Conservation (phyloP, 2,888 invertebrate genomes). For the Protophormia terraenovae region DNA sequence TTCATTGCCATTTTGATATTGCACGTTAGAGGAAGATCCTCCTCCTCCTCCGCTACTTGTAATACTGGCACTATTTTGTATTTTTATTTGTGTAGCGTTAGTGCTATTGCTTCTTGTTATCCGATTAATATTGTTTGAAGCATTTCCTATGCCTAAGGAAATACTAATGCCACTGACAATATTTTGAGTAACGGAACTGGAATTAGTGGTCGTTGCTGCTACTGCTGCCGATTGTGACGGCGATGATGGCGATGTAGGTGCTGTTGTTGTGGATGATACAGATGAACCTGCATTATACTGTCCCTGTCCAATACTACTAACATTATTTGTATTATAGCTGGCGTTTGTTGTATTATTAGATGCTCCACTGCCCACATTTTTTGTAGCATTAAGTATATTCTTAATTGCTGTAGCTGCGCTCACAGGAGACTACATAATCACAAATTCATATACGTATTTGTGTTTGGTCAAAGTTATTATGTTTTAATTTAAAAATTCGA, state of each 20-base stretch:
- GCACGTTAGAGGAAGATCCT: constrained; percentile 31
- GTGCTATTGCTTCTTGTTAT: constrained; percentile 61
- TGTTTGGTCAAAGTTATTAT: neutral
- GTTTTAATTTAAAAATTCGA: constrained; percentile 22
- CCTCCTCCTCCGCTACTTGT: no score
- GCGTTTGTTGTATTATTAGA: constrained; percentile 18
- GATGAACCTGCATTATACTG: constrained; percentile 52
- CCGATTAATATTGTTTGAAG: constrained; percentile 30
- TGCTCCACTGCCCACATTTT: constrained; percentile 74
- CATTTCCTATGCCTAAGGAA: constrained; percentile 75
- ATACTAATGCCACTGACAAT: constrained; percentile 77
- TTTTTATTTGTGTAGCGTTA: constrained; percentile 11
- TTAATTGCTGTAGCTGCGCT: constrained; percentile 78
- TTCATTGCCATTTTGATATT: constrained; percentile 71
- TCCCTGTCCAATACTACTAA: constrained; percentile 5
- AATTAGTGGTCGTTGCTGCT: constrained; percentile 50
- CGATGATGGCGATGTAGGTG: constrained; percentile 35
- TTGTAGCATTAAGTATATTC: constrained; percentile 78
- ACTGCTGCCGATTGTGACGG: constrained; percentile 2
- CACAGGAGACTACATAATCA: constrained; percentile 74
- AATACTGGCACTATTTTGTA: constrained; percentile 27
- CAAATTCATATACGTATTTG: neutral
- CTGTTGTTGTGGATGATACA: constrained; percentile 47
- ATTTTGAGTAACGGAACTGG: constrained; percentile 74
- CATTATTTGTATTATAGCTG: constrained; percentile 16